Base-by-base conservation (phyloP, 35 echinoderm and acorn worm species). In the Eucidaris tribuloides region DNA sequence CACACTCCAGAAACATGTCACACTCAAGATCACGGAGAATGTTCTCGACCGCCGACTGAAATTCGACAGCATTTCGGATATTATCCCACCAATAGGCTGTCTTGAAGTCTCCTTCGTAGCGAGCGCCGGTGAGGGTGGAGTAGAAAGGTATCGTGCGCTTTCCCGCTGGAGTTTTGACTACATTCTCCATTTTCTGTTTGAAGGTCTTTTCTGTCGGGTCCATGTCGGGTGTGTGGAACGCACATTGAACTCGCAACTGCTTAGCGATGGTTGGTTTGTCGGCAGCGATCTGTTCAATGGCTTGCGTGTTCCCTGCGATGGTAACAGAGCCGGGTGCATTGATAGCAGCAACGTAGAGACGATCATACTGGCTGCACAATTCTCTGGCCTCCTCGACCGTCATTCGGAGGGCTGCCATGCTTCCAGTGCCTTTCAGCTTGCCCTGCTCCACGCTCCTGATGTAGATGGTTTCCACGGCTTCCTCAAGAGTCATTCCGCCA, bases 41-140 rank as follows among this genome's bases (percentile, higher is more conserved):
- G 25, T 44, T 46, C 60, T 89, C 90, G 28, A 97, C 81, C 7
- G 94, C 94, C 13, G 81, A 62, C 56, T 86, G 74, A 52, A 97
- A 97, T 33, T 80, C 78, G 18, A 97, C 94, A 9, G 85, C 38
- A 59, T 89, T 88, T 19, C 94, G 80, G 24, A 97, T 97, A 56
- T 97, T 97, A 3, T 71, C 42, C 94, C 94, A 97, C 94, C 94
- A 97, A 50, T 97, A 97, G 14, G 84, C 82, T 18, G 85, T 89
- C 33, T 83, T 82, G 79, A 97, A 92, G 33, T 81, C 81, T 76
- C 85, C 94, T 11, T 92, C 72, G 62, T 97, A 82, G 15, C 42
- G 43, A 62, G 88, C 77, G 29, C 94, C 94, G 6, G 81, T 92
- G 1, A 87, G 59, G 17, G 94, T 97, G 46, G 94, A 97, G 46